Evolutionary conservation across 2,888 invertebrate species (phyloP), one percentile per base, ranked within the genome.

Genomic region (Acleris emargana): DNA sequence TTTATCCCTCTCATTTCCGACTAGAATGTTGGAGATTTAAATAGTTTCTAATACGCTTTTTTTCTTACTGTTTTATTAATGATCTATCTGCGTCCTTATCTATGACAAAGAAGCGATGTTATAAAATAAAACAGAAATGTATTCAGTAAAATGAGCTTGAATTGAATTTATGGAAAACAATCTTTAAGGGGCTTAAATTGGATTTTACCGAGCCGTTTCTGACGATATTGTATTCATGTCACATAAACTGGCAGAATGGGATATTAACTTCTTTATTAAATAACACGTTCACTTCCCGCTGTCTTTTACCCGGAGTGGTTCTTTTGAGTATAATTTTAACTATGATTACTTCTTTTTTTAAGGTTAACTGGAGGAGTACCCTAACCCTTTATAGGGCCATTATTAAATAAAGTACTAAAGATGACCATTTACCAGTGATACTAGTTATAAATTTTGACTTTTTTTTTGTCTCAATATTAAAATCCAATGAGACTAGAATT

Each of bases 31-130:
- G 32, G 9, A 32, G 32, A 32, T 32, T 9, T 32, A 9, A 32
- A 9, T 6, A 28, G 32, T 32, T 3, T 11, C 11, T 17, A 20
- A 49, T 2, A 5, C 45, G 17, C 2, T 16, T 5, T 16, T 5
- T 7, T 0, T 45, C 45, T 6, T 57, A 45, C 57, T 47, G 57
- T 43, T n/a, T n/a, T 50, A 16, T 28, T 53, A 13, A n/a, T 18
- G 20, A 43, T 11, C 42, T 5, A 1, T 43, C 32, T 16, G 47
- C 17, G 9, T 17, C 42, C 49, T 25, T 28, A 57, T 47, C 57
- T 76, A 78, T 80, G 84, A 83, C 67, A 67, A 79, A 76, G 76
- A 81, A 79, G 77, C 76, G 82, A 80, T 81, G 78, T 81, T 79
- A 86, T 84, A 80, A 87, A 82, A 78, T 77, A 73, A 73, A 80